These are phyloP conservation scores for Sebastes nivosus DNA, from an alignment of 2,797 vertebrate species.

Conservation along the genomic window DNA sequence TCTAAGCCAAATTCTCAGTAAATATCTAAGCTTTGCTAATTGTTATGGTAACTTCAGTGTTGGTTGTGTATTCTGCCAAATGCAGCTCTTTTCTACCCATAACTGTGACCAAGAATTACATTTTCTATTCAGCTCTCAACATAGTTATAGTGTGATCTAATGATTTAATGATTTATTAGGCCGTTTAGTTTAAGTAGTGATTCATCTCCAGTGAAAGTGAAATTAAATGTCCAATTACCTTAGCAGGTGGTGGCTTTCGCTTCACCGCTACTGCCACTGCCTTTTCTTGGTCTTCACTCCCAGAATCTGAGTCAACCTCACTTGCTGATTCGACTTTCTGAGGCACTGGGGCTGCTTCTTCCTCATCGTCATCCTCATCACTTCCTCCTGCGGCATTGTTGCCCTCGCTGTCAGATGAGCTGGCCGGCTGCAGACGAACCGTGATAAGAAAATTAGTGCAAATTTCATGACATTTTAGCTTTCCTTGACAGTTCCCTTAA, in stretches of 20 bases:
- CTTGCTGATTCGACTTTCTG: constrained; percentile 83
- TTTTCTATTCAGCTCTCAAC: background rate
- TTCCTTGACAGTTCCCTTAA: background rate
- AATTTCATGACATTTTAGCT: background rate
- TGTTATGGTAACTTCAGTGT: background rate
- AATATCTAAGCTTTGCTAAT: background rate
- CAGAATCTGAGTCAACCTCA: constrained; percentile 88
- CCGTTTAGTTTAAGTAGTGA: background rate
- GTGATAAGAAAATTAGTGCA: background rate
- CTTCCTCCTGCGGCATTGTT: constrained; percentile 82
- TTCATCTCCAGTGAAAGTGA: background rate
- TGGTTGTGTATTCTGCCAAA: background rate
- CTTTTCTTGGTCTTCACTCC: constrained; percentile 84
- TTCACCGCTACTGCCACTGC: constrained; percentile 70
- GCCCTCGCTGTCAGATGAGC: constrained; percentile 95
- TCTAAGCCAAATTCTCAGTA: background rate
- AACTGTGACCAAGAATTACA: background rate
- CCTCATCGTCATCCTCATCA: constrained; percentile 83
- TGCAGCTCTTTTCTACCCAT: background rate
- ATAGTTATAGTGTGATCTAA: background rate
- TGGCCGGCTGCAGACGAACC: constrained; percentile 82
- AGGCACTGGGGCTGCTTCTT: constrained; percentile 72
- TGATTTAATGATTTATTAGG: background rate
- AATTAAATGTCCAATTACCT: constrained; percentile 75
- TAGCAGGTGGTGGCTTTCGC: constrained; percentile 85